Evolutionary conservation across 2,888 invertebrate genomes (phyloP).

Genomic region (Heliconius cydno): DNA sequence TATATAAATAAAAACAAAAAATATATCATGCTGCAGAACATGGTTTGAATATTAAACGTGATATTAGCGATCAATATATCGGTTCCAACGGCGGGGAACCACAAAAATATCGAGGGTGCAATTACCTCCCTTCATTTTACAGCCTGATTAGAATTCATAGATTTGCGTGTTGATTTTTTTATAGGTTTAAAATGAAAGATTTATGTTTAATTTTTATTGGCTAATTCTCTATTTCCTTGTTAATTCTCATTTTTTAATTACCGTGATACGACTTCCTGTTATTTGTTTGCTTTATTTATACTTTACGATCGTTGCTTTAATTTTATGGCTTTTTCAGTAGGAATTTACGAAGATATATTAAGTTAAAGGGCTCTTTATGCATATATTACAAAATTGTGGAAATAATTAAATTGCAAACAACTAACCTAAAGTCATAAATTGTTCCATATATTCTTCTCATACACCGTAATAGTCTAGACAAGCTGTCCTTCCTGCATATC

Average conservation of each 20-base stretch:
- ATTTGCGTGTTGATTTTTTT: conserved; percentile 68
- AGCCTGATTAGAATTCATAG: conserved; percentile 50
- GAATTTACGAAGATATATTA: not conserved
- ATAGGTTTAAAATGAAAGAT: conserved; percentile 57
- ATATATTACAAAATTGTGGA: not conserved
- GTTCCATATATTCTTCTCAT: conserved; percentile 92
- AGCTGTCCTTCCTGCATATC: conserved; percentile 92
- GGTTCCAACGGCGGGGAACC: conserved; percentile 26
- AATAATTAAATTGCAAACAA: not conserved
- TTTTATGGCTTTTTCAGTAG: too few relatives aligned
- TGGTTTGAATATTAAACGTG: not conserved
- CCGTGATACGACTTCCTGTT: conserved; percentile 22
- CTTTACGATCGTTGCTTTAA: not conserved
- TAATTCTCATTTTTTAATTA: conserved; percentile 40
- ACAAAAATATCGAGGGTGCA: conserved; percentile 51
- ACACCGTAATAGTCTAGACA: conserved; percentile 89
- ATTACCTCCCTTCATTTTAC: conserved; percentile 61
- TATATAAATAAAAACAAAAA: not conserved
- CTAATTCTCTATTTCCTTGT: conserved; percentile 23
- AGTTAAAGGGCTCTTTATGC: not conserved
- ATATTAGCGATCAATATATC: conserved; percentile 9
- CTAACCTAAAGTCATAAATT: conserved; percentile 92
- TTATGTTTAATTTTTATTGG: conserved; percentile 38
- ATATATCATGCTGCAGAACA: not conserved
- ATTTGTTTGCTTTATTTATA: conserved; percentile 10